A percentile compares a stretch with the other conserved stretches of the same genome.
Conservation (phyloP, 2,888 invertebrate species). For the Tetragnatha montana region DNA sequence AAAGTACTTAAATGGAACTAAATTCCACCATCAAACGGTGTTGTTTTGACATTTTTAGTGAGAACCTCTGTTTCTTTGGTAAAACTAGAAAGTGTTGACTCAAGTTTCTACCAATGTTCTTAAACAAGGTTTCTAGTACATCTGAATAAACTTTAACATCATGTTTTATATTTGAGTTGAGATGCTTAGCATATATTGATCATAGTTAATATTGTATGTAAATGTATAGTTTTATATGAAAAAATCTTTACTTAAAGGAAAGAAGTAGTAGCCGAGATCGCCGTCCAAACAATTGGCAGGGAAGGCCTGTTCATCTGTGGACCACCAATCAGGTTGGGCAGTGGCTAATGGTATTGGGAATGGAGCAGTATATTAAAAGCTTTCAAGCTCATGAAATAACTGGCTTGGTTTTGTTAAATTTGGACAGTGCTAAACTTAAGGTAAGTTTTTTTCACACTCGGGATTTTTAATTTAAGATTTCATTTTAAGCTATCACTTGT, state of each 20-base stretch:
- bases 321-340: constrained; percentile 91
- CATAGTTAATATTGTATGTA: too few species aligned
- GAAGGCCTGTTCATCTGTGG: constrained; percentile 85
- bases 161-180: too few species aligned
- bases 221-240: too few species aligned
- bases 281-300: constrained; percentile 80
- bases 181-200: too few species aligned
- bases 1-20: too few species aligned
- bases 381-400: constrained; percentile 92
- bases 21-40: too few species aligned
- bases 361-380: constrained; percentile 90
- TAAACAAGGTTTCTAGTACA: too few species aligned
- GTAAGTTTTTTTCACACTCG: constrained; percentile 74
- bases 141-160: too few species aligned
- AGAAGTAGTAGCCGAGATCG: constrained; percentile 69
- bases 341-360: constrained; percentile 87
- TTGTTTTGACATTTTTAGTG: too few species aligned
- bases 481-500: not conserved
- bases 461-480: not conserved
- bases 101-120: too few species aligned
- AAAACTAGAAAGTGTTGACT: too few species aligned
- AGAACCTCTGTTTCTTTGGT: too few species aligned
- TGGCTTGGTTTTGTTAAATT: constrained; percentile 88
- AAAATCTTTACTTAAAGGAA: constrained; percentile 23
- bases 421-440: constrained; percentile 95